These are phyloP conservation scores for Allobates femoralis DNA, from an alignment of 2,797 vertebrate species.

Conservation along the genomic window DNA sequence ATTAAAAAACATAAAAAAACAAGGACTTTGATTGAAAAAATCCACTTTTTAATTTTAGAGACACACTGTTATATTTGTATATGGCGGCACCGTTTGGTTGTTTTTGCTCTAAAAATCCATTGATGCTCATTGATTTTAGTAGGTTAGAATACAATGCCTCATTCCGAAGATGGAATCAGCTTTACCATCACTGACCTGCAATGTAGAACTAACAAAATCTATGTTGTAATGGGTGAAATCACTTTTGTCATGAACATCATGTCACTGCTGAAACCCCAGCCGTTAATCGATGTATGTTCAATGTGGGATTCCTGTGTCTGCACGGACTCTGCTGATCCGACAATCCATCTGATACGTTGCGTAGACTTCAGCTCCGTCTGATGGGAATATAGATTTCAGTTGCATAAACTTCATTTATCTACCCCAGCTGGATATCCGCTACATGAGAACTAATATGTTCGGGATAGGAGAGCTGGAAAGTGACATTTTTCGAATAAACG, in stretches of 20 bases:
- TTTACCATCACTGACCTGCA: too few relatives aligned
- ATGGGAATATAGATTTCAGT: constrained; percentile 35
- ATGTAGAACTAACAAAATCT: not conserved
- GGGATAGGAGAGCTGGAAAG: not conserved
- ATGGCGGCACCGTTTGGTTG: too few relatives aligned
- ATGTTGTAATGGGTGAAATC: not conserved
- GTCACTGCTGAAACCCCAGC: constrained; percentile 21
- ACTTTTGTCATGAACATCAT: constrained; percentile 4
- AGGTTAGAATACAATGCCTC: too few relatives aligned
- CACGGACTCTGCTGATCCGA: constrained; percentile 23
- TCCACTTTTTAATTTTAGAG: too few relatives aligned
- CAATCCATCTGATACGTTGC: constrained; percentile 34
- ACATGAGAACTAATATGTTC: not conserved
- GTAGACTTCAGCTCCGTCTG: not conserved
- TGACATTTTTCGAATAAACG: not conserved
- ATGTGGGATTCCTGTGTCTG: not conserved
- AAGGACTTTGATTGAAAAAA: too few relatives aligned
- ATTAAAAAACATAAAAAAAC: too few relatives aligned
- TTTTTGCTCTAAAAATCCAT: too few relatives aligned
- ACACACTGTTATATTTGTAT: too few relatives aligned
- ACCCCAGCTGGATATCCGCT: not conserved
- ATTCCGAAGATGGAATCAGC: too few relatives aligned
- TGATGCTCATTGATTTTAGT: too few relatives aligned
- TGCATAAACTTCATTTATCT: constrained; percentile 7
- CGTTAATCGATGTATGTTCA: constrained; percentile 43